Conservation (phyloP, 1,140 invertebrate species). For the Palaemon carinicauda region DNA sequence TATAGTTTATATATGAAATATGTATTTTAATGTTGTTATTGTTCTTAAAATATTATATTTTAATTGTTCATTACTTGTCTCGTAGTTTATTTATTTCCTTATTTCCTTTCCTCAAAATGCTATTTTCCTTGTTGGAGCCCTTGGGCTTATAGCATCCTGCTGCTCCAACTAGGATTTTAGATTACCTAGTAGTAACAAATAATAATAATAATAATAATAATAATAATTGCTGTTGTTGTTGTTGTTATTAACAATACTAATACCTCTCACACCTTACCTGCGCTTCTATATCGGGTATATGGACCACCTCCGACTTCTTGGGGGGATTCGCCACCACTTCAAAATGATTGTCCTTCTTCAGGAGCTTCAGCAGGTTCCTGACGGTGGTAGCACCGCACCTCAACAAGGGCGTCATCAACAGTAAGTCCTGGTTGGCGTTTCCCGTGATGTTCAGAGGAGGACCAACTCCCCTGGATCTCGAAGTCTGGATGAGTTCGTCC, state of each 20-base stretch:
- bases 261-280: constrained; percentile 25
- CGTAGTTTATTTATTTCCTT: not conserved
- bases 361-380: constrained; percentile 57
- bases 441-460: constrained; percentile 45
- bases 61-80: too few relatives aligned
- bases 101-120: too few relatives aligned
- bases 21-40: too few relatives aligned
- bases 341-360: constrained; percentile 58
- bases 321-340: constrained; percentile 44
- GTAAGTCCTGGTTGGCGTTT: constrained; percentile 7
- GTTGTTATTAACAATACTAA: not conserved
- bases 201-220: too few relatives aligned
- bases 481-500: not conserved
- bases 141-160: too few relatives aligned
- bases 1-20: too few relatives aligned
- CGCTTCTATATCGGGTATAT: constrained; percentile 11
- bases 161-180: too few relatives aligned
- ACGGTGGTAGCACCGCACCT: constrained; percentile 57
- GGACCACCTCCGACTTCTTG: constrained; percentile 25
- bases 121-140: too few relatives aligned
- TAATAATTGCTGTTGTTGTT: not conserved
- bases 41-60: too few relatives aligned
- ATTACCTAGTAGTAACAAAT: too few relatives aligned
- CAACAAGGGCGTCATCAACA: constrained; percentile 62
- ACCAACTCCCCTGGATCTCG: not conserved